Percentiles rank a stretch among this genome's conserved stretches.
Evolutionary conservation across 2,888 invertebrate genomes (phyloP).

Genomic region (Nyleta sp.): DNA sequence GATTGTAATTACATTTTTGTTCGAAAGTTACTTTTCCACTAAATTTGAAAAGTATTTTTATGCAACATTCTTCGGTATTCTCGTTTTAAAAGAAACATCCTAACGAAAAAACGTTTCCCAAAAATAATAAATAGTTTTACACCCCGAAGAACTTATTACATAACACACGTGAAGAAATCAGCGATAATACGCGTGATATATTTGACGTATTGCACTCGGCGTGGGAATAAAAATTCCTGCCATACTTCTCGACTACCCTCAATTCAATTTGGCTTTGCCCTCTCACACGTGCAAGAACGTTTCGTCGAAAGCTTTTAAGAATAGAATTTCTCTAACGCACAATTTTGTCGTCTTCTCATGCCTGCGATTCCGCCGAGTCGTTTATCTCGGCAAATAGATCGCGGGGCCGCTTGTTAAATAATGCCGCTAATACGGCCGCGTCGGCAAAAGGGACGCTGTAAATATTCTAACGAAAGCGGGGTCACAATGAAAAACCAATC

Average conservation of each 20-base stretch:
- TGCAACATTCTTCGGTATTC: no score
- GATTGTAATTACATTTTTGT: no score
- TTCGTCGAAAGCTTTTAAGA: conserved; percentile 49
- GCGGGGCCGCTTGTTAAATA: conserved; percentile 6
- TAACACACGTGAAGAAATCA: conserved; percentile 10
- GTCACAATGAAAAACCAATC: conserved; percentile 37
- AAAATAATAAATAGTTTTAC: no score
- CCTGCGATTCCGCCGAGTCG: conserved; percentile 14
- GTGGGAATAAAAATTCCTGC: conserved; percentile 39
- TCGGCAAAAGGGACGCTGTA: background rate
- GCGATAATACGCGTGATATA: conserved; percentile 25
- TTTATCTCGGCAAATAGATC: conserved; percentile 24
- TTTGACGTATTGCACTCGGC: conserved; percentile 28
- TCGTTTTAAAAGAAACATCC: no score
- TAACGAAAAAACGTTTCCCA: no score
- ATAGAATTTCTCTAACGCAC: conserved; percentile 35
- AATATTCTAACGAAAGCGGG: conserved; percentile 17
- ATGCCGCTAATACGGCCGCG: background rate
- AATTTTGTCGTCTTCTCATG: conserved; percentile 37
- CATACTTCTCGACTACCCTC: conserved; percentile 32
- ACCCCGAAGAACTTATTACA: conserved; percentile 6
- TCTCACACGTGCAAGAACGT: conserved; percentile 33
- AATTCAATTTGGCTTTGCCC: conserved; percentile 44
- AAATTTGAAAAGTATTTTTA: no score
- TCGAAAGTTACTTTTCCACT: no score